Base-by-base conservation (phyloP, 1,140 invertebrate species). In the Zophobas morio region DNA sequence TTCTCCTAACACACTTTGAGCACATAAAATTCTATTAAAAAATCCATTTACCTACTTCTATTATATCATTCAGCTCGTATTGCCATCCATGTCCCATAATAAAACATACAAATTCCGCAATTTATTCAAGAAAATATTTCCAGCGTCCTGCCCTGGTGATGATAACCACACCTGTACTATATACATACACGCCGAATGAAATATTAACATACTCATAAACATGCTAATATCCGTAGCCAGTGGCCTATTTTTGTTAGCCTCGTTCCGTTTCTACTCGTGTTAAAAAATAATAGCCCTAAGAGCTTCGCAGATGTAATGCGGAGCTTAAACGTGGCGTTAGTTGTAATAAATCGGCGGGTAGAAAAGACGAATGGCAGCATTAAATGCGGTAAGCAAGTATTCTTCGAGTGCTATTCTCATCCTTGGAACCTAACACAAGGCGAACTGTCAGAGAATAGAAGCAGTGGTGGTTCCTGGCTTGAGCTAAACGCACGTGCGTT, bases 341-440 rank as follows among this genome's bases (percentile, higher is more conserved):
- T 49, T 71, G 47, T 47, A 51, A 71, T 71, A 71, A 47, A 71
- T 49, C 47, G 42, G 70, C 70, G 47, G 57, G 42, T 37, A 34
- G 51, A 53, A 51, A 54, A 72, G 70, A 72, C 70, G 36, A 72
- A 54, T 53, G 70, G 70, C 60, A 42, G 60, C 60, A 66, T 66
- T 66, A 66, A 66, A 72, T 53, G 51, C 70, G 35, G 35, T 49
- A 73, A 73, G 70, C 51, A 54, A 53, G 70, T 51, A 51, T 5
- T 72, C 46, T 72, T 53, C 37, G 71, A 56, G 71, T 73, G 47
- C 71, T 73, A 73, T 73, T 73, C 71, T 73, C 47, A 73, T 73
- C 71, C 6, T 73, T 37, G 71, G 40, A 73, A 72, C 66, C 40
- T 40, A 47, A 71, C 51, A 72, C 47, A 54, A 72, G 37, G 49